Evolutionary conservation across 2,797 vertebrate genomes (phyloP), one percentile per base, ranked within the genome.

Genomic region (Brotogeris chrysoptera): DNA sequence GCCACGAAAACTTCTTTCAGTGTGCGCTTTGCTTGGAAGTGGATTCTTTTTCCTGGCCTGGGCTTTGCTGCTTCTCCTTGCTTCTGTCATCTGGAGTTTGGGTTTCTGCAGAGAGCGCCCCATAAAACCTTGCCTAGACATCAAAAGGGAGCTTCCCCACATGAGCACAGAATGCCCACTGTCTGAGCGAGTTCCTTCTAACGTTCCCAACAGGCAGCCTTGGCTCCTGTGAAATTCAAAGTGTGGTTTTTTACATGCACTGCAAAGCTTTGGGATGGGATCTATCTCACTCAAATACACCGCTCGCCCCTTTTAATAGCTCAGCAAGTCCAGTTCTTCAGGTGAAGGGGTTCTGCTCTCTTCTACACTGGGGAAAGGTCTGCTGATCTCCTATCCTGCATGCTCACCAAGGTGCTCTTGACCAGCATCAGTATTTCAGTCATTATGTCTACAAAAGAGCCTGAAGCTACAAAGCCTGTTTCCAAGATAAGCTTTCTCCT

Each of bases 341-440:
- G 20, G 34, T 23, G 36, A 49, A 46, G 63, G 23, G 32, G 6
- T 38, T 92, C 39, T 76, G 32, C n/a, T 43, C 46, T 61, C 69
- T 38, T 30, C 36, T 25, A 2, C 5, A 8, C 10, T 1, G 4
- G 32, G 14, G 28, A 41, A 49, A 61, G n/a, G 9, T 30, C 50
- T 84, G 43, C 30, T 38, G 46, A 5, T 32, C 77, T 36, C 4
- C 0, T 19, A 23, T 28, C n/a, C 17, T 17, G 15, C 0, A 0
- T 36, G 38, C 65, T 77, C 47, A 49, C 19, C 36, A 3, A 9
- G 65, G 57, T 46, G 69, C 53, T 49, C 61, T 38, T 2, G 1
- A 30, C 11, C 59, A 69, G n/a, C 19, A 3, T 50, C 25, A 43
- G 11, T 7, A 11, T 49, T 84, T 83, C 73, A 66, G 53, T 43